A percentile compares a stretch with the other conserved stretches of the same genome.
Conservation (phyloP, 2,113 vertebrate species). For the Anarhynchus alexandrinus region DNA sequence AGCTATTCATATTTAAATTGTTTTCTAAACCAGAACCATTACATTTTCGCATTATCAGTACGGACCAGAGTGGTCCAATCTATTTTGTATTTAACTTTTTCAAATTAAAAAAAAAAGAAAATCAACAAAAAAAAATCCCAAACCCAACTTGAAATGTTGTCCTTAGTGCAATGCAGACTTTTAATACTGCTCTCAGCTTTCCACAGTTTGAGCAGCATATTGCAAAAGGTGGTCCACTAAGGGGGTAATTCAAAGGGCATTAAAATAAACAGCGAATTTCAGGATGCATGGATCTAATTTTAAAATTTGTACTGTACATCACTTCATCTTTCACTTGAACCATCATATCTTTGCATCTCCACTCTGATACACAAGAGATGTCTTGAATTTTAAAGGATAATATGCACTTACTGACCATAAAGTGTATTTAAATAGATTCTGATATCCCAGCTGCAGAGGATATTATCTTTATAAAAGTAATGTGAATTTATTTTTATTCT, state of each 20-base stretch:
- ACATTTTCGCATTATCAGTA: neutral
- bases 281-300: neutral
- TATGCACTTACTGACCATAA: neutral
- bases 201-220: neutral
- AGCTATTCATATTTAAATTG: neutral
- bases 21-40: neutral
- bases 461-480: neutral
- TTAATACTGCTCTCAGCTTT: neutral
- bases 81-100: neutral
- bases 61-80: neutral
- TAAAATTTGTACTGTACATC: neutral
- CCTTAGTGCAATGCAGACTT: neutral
- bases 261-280: neutral
- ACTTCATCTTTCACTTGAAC: conserved; percentile 1
- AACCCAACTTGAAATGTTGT: neutral
- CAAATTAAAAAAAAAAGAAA: neutral
- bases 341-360: neutral
- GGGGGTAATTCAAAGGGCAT: neutral
- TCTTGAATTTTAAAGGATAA: neutral
- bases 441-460: neutral
- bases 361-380: neutral
- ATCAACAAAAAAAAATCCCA: neutral
- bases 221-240: neutral
- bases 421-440: neutral
- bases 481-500: conserved; percentile 11